A percentile compares a stretch with the other conserved stretches of the same genome.
These are phyloP conservation scores for Zelostemma sp. DNA, from an alignment of 1,140 invertebrate genomes.

Conservation along the genomic window DNA sequence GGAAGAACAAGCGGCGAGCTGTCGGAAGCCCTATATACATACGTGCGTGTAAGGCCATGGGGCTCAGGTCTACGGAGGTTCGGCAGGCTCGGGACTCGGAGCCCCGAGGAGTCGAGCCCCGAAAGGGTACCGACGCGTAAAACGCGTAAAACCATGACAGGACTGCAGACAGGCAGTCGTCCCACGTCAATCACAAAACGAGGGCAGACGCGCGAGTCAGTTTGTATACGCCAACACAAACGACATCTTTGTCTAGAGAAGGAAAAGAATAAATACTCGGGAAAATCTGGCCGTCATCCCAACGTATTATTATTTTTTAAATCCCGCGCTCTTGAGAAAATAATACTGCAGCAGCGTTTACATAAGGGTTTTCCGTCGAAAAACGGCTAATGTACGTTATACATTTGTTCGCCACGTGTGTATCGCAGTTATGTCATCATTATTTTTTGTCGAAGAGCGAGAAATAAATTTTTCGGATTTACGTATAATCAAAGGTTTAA, in stretches of 20 bases:
- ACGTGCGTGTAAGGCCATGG: slow-evolving; percentile 26
- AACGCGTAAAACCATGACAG: too few relatives aligned
- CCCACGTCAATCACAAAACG: slow-evolving; percentile 50
- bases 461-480: too few relatives aligned
- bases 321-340: slow-evolving; percentile 24
- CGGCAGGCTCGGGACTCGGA: too few relatives aligned
- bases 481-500: too few relatives aligned
- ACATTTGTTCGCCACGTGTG: background rate
- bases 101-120: slow-evolving; percentile 25
- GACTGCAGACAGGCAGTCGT: slow-evolving; percentile 45
- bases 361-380: background rate
- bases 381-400: background rate
- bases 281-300: slow-evolving; percentile 43
- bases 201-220: slow-evolving; percentile 38
- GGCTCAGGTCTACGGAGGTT: too few relatives aligned
- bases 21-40: slow-evolving; percentile 42
- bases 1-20: slow-evolving; percentile 33
- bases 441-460: too few relatives aligned
- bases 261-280: slow-evolving; percentile 8
- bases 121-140: slow-evolving; percentile 46
- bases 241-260: slow-evolving; percentile 36
- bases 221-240: slow-evolving; percentile 50
- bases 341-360: slow-evolving; percentile 15
- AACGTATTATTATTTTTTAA: slow-evolving; percentile 39
- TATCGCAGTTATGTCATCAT: too few relatives aligned